Percentiles rank a stretch among this genome's conserved stretches.
phyloP scores from a whole-genome alignment of 2,888 invertebrate genomes.

The Petrolisthes manimaculis region DNA sequence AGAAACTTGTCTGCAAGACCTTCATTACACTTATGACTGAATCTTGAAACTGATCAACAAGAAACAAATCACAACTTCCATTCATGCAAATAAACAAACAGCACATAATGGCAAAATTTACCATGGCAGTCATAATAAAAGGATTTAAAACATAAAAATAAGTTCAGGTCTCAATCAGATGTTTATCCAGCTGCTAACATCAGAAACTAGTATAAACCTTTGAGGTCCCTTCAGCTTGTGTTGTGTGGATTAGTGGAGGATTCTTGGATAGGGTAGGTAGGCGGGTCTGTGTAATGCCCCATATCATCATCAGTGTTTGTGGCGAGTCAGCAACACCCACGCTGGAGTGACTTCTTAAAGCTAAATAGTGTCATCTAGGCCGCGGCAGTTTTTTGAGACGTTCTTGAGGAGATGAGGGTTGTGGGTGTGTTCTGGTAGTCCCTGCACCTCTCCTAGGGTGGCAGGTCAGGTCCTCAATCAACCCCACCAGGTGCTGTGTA shows the following conservation, averaged over 20 bases:
- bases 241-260: background rate
- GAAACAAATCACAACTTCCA: background rate
- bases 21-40: background rate
- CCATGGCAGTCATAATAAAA: too few relatives aligned
- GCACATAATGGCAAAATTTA: too few relatives aligned
- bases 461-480: conserved; percentile 28
- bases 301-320: conserved; percentile 17
- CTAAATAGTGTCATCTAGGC: conserved; percentile 62
- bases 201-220: background rate
- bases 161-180: background rate
- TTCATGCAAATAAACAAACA: background rate
- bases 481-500: background rate
- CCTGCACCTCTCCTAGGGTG: conserved; percentile 27
- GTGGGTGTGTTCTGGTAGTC: conserved; percentile 18
- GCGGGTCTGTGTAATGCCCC: conserved; percentile 50
- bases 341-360: conserved; percentile 61
- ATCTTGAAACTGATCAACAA: too few relatives aligned
- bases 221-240: conserved; percentile 9
- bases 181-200: background rate
- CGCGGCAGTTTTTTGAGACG: conserved; percentile 63
- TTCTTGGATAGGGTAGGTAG: background rate
- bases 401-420: conserved; percentile 59
- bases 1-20: background rate
- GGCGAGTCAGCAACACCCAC: conserved; percentile 47
- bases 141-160: background rate